phyloP scores from a whole-genome alignment of 2,888 invertebrate species.

The Melinopterus prodromus region DNA sequence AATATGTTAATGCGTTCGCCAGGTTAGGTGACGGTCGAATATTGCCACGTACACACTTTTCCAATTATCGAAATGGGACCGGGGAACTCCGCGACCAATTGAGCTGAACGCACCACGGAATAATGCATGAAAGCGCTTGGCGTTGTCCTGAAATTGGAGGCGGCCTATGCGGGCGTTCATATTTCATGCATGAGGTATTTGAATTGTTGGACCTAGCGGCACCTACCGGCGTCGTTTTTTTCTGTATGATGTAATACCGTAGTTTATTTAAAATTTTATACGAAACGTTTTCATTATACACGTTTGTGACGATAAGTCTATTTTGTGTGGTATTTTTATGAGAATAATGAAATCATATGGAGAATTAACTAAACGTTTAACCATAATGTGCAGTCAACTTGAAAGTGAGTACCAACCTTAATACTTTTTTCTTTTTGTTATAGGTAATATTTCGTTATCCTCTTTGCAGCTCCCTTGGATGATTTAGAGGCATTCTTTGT shows the following conservation, averaged over 20 bases:
- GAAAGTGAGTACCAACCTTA: background rate
- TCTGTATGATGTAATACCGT: background rate
- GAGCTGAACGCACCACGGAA: background rate
- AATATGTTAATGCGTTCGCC: conserved; percentile 4
- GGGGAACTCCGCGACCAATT: conserved; percentile 4
- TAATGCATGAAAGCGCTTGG: background rate
- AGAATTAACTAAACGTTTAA: no score
- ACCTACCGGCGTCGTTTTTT: background rate
- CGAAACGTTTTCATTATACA: no score
- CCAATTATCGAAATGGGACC: conserved; percentile 4
- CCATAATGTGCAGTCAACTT: no score
- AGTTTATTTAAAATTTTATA: no score
- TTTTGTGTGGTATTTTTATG: no score
- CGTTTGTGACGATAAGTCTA: no score
- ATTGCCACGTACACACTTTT: background rate
- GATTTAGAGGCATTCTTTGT: background rate
- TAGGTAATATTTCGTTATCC: background rate
- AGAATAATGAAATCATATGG: no score
- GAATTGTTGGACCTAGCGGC: background rate
- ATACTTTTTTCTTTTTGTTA: background rate
- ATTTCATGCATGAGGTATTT: background rate
- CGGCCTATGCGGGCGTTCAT: background rate
- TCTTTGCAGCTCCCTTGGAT: background rate
- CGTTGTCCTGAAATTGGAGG: conserved; percentile 4
- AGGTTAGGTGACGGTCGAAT: background rate